Percentiles rank a stretch among this genome's conserved stretches.
Evolutionary conservation across 2,113 vertebrate species (phyloP).

Genomic region (Lanius collurio): DNA sequence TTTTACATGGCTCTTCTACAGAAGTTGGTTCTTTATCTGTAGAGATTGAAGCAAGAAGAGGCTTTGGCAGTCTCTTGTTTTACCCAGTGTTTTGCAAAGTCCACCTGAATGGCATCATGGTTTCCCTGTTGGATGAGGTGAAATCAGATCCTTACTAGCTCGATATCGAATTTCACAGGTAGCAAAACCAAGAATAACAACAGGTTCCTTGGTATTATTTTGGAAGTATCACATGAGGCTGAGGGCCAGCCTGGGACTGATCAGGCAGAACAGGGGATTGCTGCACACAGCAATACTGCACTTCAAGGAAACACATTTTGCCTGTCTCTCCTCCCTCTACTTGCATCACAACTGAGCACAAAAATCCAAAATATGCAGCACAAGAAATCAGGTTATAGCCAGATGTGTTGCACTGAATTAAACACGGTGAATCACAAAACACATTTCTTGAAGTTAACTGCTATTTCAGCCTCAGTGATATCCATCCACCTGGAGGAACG

Average conservation of each 20-base stretch:
- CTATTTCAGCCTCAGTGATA: neutral
- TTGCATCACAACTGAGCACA: neutral
- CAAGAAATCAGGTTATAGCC: conserved; percentile 60
- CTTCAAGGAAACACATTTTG: neutral
- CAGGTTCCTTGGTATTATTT: neutral
- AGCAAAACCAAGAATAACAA: conserved; percentile 62
- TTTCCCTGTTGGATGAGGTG: neutral
- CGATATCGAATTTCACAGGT: conserved; percentile 28
- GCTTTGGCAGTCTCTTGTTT: neutral
- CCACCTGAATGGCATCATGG: neutral
- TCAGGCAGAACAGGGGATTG: neutral
- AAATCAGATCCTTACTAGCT: conserved; percentile 43
- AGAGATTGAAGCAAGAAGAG: neutral
- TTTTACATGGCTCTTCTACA: neutral
- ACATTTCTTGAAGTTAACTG: neutral
- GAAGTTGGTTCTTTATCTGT: neutral
- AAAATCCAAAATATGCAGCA: conserved; percentile 55
- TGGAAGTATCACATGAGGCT: neutral
- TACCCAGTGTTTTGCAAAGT: neutral
- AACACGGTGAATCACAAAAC: neutral
- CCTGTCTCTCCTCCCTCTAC: neutral
- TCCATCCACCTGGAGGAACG: neutral
- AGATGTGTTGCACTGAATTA: conserved; percentile 20
- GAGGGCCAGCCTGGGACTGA: neutral
- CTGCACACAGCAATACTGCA: neutral